Conservation (phyloP, 30 jellyfish, hydroid and myxozoan species). For the Pelagia noctiluca region DNA sequence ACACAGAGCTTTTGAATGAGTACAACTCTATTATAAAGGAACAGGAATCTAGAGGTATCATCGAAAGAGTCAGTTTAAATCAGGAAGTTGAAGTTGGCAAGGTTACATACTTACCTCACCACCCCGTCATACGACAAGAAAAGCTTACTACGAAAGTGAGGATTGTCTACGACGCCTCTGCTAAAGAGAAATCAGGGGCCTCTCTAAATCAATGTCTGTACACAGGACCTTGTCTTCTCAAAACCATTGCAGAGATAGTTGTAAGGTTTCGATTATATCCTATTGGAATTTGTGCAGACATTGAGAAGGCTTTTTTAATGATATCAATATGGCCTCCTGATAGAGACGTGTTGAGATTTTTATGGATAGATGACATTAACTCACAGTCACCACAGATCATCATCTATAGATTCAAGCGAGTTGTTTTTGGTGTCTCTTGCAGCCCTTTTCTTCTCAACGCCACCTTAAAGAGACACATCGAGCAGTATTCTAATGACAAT, state of each 20-base stretch:
- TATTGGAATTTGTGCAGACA: slow-evolving; percentile 6
- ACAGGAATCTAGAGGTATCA: slow-evolving; percentile 8
- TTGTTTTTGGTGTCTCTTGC: too few relatives aligned
- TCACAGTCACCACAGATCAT: not conserved
- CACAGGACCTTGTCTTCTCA: slow-evolving; percentile 18
- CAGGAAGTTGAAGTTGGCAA: slow-evolving; percentile 12
- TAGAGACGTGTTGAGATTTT: not conserved
- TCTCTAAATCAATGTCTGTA: slow-evolving; percentile 14
- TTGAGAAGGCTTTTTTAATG: not conserved
- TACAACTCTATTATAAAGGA: not conserved
- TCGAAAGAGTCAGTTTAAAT: slow-evolving; percentile 24
- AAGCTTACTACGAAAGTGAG: slow-evolving; percentile 33
- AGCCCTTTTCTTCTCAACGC: slow-evolving; percentile 23
- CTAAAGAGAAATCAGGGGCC: slow-evolving; percentile 3
- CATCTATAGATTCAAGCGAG: not conserved
- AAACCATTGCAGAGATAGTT: not conserved
- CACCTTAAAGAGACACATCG: slow-evolving; percentile 6
- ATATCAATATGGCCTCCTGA: not conserved
- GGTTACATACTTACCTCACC: slow-evolving; percentile 55
- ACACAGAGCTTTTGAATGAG: not conserved
- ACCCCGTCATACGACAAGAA: slow-evolving; percentile 28
- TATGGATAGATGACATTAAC: too few relatives aligned
- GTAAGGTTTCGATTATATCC: not conserved
- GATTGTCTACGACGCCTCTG: slow-evolving; percentile 61
- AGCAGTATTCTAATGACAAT: not conserved